A percentile compares a stretch with the other conserved stretches of the same genome.
Evolutionary conservation across 2,113 vertebrate species (phyloP).

Genomic region (Hucho hucho): DNA sequence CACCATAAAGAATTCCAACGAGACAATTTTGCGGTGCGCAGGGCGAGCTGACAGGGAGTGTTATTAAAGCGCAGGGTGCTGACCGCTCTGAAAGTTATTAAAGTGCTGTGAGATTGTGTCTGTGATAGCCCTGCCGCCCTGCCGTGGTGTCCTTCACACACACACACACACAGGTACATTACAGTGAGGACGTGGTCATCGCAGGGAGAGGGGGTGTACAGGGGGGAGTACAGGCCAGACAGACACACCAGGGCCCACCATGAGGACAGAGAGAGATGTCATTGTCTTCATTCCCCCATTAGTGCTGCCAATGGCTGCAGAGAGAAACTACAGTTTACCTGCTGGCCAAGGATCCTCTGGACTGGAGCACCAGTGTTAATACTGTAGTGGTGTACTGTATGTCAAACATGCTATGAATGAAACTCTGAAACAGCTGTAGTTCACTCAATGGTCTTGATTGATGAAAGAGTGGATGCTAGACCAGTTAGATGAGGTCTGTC

Average conservation of each 20-base stretch:
- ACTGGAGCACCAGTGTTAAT: slow-evolving; percentile 19
- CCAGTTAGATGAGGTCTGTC: neutral
- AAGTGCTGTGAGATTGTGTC: slow-evolving; percentile 81
- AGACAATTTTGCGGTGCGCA: slow-evolving; percentile 75
- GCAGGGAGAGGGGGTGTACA: slow-evolving; percentile 16
- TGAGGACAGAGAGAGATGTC: slow-evolving; percentile 18
- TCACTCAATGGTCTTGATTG: neutral
- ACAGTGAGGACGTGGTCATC: slow-evolving; percentile 75
- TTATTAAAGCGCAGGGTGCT: slow-evolving; percentile 82
- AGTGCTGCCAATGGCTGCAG: slow-evolving; percentile 22
- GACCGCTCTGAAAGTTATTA: slow-evolving; percentile 83
- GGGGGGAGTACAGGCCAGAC: neutral
- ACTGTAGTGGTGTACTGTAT: neutral
- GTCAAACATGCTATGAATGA: slow-evolving; percentile 1
- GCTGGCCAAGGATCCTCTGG: slow-evolving; percentile 15
- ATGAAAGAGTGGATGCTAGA: neutral
- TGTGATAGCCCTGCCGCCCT: slow-evolving; percentile 74
- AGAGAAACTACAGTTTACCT: slow-evolving; percentile 21
- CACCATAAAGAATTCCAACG: slow-evolving; percentile 82
- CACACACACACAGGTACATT: slow-evolving; percentile 69
- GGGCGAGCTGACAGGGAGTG: slow-evolving; percentile 80
- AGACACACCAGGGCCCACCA: slow-evolving; percentile 26
- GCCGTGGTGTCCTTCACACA: slow-evolving; percentile 80
- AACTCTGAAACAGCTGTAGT: neutral
- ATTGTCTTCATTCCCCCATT: slow-evolving; percentile 61